These are phyloP conservation scores for Chrysina gloriosa DNA, from an alignment of 2,888 invertebrate genomes.

Conservation along the genomic window DNA sequence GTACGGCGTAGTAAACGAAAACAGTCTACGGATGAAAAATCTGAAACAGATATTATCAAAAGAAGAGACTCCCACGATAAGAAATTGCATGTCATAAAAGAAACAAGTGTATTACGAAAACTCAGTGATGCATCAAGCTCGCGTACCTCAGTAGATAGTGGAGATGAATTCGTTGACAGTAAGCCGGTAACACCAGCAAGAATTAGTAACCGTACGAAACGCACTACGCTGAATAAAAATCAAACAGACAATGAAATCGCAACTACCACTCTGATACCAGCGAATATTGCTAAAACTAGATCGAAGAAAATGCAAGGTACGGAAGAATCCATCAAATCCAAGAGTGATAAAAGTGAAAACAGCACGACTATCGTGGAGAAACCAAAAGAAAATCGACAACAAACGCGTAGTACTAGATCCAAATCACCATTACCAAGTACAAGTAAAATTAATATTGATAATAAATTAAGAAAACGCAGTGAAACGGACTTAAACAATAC, in stretches of 20 bases:
- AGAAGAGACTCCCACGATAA: not conserved
- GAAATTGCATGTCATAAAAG: not conserved
- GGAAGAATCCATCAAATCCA: not conserved
- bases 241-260: not conserved
- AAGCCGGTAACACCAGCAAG: not conserved
- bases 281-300: not conserved
- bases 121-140: not conserved
- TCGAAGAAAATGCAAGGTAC: not conserved
- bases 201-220: not conserved
- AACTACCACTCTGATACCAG: not conserved
- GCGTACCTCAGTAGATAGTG: not conserved
- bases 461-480: constrained; percentile 1
- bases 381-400: not conserved
- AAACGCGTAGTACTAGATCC: not conserved
- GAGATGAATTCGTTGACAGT: constrained; percentile 2
- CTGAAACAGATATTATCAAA: not conserved
- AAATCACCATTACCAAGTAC: not conserved
- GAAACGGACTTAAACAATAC: not conserved
- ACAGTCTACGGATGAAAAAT: not conserved
- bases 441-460: not conserved
- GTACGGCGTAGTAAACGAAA: constrained; percentile 3
- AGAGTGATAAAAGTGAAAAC: not conserved
- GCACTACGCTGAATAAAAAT: not conserved
- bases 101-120: not conserved
- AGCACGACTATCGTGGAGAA: not conserved